A percentile compares a stretch with the other conserved stretches of the same genome.
Conservation (phyloP, 2,888 invertebrate species). For the Cosmia pyralina region DNA sequence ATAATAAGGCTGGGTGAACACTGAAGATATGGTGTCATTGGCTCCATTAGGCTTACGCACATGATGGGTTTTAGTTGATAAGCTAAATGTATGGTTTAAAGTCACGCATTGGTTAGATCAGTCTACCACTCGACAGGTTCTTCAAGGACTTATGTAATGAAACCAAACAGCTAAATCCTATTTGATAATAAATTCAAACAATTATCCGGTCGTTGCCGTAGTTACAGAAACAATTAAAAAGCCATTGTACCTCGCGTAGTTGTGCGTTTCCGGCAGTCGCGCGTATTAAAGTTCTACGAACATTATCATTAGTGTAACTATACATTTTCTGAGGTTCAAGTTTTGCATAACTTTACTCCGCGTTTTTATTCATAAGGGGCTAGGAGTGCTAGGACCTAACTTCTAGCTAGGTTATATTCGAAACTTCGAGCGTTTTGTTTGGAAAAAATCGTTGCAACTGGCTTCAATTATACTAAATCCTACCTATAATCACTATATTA, state of each 20-base stretch:
- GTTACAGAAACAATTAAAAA: too few relatives aligned
- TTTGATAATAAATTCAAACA: neutral
- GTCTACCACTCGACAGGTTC: neutral
- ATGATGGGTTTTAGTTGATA: constrained; percentile 46
- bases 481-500: neutral
- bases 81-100: constrained; percentile 19
- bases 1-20: constrained; percentile 52
- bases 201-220: too few relatives aligned
- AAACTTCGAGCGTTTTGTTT: neutral
- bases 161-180: neutral
- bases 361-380: neutral
- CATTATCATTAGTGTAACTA: neutral
- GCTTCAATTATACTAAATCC: neutral
- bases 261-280: too few relatives aligned
- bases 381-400: too few relatives aligned
- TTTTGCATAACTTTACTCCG: neutral
- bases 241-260: too few relatives aligned
- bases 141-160: neutral
- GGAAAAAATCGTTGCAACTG: neutral
- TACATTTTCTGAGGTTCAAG: neutral
- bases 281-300: neutral
- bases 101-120: constrained; percentile 2
- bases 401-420: neutral
- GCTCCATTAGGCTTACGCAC: constrained; percentile 52
- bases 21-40: constrained; percentile 52